Percentiles rank a stretch among this genome's conserved stretches.
phyloP scores from a whole-genome alignment of 2,888 invertebrate genomes.

The Cephonodes hylas region DNA sequence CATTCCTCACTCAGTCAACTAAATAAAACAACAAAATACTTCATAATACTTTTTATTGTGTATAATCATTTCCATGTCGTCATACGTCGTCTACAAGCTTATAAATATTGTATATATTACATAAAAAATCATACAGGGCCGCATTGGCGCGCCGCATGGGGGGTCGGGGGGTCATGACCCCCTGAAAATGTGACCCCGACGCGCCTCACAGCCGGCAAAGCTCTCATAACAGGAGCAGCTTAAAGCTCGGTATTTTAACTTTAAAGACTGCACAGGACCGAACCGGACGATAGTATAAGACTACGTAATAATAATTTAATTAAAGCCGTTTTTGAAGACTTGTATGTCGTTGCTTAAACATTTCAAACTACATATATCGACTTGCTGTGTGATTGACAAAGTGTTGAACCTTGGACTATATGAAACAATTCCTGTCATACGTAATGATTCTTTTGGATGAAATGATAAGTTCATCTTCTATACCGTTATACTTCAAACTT shows the following conservation, averaged over 20 bases:
- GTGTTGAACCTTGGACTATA: too few species aligned
- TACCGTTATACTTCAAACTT: too few species aligned
- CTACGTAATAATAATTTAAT: slow-evolving; percentile 1
- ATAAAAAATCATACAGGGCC: slow-evolving; percentile 13
- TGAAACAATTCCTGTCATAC: too few species aligned
- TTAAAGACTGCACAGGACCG: slow-evolving; percentile 2
- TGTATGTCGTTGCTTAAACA: slow-evolving; percentile 3
- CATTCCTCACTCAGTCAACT: too few species aligned
- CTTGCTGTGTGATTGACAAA: background rate
- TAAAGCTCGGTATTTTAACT: slow-evolving; percentile 10
- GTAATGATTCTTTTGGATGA: too few species aligned
- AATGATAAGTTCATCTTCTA: background rate
- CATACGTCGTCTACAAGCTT: slow-evolving; percentile 13
- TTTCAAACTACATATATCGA: background rate
- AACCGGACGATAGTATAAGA: background rate
- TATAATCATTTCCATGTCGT: slow-evolving; percentile 13
- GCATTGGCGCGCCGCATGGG: background rate
- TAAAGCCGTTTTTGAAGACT: slow-evolving; percentile 9
- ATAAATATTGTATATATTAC: slow-evolving; percentile 16
- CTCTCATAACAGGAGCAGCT: slow-evolving; percentile 6
- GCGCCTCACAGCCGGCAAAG: slow-evolving; percentile 4
- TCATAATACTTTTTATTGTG: slow-evolving; percentile 15
- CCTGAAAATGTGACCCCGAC: background rate
- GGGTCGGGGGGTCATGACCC: background rate
- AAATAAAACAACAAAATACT: slow-evolving; percentile 1